Evolutionary conservation across 2,888 invertebrate species (phyloP).

Genomic region (Dasysyrphus tricinctus): DNA sequence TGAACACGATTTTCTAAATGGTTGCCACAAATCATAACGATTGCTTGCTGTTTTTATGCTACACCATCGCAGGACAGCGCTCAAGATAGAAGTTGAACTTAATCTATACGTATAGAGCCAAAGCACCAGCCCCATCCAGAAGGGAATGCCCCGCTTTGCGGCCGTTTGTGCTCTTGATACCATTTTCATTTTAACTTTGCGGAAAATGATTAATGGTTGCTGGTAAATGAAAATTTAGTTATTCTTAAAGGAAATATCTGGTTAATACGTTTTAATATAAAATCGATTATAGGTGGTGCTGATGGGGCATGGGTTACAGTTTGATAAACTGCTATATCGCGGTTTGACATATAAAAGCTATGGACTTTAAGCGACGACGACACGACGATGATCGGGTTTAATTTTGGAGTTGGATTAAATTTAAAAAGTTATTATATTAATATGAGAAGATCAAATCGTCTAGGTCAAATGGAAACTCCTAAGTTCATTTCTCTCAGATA

Average conservation of each 20-base stretch:
- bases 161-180: conserved; percentile 61
- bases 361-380: conserved; percentile 8
- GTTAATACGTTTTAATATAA: conserved; percentile 71
- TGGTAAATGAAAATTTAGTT: conserved; percentile 74
- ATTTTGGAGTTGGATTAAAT: not conserved
- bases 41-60: conserved; percentile 78
- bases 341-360: conserved; percentile 42
- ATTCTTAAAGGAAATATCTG: conserved; percentile 68
- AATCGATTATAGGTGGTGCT: conserved; percentile 71
- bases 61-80: conserved; percentile 26
- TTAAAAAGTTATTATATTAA: no score
- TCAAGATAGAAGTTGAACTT: conserved; percentile 69
- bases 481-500: no score
- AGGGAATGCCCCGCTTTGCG: conserved; percentile 38
- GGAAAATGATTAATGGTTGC: conserved; percentile 71
- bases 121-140: conserved; percentile 17
- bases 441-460: no score
- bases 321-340: conserved; percentile 49
- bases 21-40: conserved; percentile 84
- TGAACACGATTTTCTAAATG: conserved; percentile 83
- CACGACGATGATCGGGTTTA: not conserved
- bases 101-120: conserved; percentile 37
- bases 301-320: conserved; percentile 69
- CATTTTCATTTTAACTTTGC: conserved; percentile 62
- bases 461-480: no score